Base-by-base conservation (phyloP, 2,888 invertebrate species). In the Drosophila monieri region DNA sequence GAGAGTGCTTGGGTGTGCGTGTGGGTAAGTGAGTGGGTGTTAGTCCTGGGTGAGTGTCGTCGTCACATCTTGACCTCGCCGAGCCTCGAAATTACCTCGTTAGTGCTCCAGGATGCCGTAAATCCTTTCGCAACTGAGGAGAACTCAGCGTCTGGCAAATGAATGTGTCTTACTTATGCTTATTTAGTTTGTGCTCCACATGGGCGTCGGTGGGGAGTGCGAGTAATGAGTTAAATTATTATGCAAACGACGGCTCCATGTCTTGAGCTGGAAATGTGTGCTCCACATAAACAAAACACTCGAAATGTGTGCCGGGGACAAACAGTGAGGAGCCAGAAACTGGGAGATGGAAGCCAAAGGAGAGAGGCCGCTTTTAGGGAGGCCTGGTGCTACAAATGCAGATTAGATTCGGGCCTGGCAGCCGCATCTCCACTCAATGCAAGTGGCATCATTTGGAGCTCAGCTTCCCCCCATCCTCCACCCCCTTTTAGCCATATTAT, bases 231-330 rank as follows among this genome's bases (percentile, higher is more conserved):
- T 74, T 87, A 79, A 81, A 81, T 88, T 81, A 83, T 85, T 81
- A 81, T 81, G 88, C 81, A 85, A 81, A 83, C 79, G 81, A 83
- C 70, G 70, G 76, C 57, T 60, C 59, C 66, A 67, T 52, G 73
- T 73, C 72, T 72, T 51, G 43, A 52, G 65, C 54, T 69, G 69
- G 54, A 69, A 69, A 69, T 69, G 69, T 69, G 73, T 69, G 73
- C 41, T 65, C 54, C 53, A 73, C 73, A 69, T 73, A 72, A 65
- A 72, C 73, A 72, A 72, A 71, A 55, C 65, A 66, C 80, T 85
- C 66, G 44, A 74, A 85, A 81, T 81, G 74, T 78, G 68, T 83
- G 85, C 88, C 88, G 85, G 88, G 88, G 83, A 79, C 81, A 87
- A 76, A 61, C 76, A 61, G 64, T 18, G 27, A 80, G 52, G 21